Conservation (phyloP, 1,140 invertebrate genomes). For the Diprion similis region DNA sequence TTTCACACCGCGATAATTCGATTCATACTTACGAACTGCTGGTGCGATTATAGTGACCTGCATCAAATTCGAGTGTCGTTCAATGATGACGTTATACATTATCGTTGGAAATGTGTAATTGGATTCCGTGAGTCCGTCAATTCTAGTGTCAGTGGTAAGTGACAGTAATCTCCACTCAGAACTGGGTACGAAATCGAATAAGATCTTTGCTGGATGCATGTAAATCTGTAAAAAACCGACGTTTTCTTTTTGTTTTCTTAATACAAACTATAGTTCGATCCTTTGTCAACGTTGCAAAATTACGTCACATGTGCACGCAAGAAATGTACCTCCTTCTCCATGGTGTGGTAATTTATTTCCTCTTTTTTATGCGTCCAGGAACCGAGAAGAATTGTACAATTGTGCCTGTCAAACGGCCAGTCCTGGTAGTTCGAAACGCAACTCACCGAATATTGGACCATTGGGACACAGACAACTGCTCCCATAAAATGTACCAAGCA, state of each 20-base stretch:
- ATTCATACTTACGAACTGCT: constrained; percentile 52
- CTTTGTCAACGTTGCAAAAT: too few relatives aligned
- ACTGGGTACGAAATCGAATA: constrained; percentile 42
- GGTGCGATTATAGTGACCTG: constrained; percentile 56
- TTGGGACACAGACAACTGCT: constrained; percentile 41
- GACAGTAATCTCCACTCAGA: constrained; percentile 50
- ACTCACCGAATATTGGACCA: constrained; percentile 39
- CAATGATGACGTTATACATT: constrained; percentile 52
- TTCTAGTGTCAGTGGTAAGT: constrained; percentile 32
- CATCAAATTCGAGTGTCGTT: constrained; percentile 51
- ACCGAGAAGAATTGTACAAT: constrained; percentile 49
- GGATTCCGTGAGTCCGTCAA: constrained; percentile 37
- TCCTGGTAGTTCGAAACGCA: constrained; percentile 48
- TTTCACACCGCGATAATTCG: too few relatives aligned
- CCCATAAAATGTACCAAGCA: constrained; percentile 42
- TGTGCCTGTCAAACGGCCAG: constrained; percentile 57
- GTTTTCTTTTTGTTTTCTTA: too few relatives aligned
- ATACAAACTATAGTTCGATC: too few relatives aligned
- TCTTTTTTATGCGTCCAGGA: constrained; percentile 67
- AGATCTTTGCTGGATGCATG: not conserved
- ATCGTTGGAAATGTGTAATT: constrained; percentile 61
- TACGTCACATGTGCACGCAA: too few relatives aligned
- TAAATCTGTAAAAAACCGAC: not conserved
- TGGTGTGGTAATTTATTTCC: constrained; percentile 62
- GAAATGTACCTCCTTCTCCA: constrained; percentile 21